Base-by-base conservation (phyloP, 2,113 vertebrate genomes). In the rat (Rattus norvegicus) region DNA sequence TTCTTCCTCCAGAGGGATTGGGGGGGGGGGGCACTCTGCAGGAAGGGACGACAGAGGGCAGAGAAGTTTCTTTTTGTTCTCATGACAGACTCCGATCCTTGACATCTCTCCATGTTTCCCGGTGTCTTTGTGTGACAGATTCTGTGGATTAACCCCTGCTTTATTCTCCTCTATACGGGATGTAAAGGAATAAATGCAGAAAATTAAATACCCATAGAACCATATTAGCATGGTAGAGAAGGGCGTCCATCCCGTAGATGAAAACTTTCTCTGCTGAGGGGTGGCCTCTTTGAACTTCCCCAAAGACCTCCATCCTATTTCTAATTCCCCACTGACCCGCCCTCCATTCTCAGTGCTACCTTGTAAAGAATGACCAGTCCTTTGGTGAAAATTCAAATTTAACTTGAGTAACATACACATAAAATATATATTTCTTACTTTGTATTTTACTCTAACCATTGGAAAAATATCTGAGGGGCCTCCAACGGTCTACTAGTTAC, bases 21-120 rank as follows among this genome's bases (percentile, higher is more conserved):
- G 0, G 43, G 11, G 1, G 0, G 43, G 11, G 33, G 14, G 47
- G 30, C n/a, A 69, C 24, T 69, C 65, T 16, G 13, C 9, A 1
- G 2, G 8, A 61, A 39, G n/a, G 73, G 52, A 47, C 19, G 19
- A 19, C 30, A 85, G n/a, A 16, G 16, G 43, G 39, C n/a, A 85
- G 39, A 30, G n/a, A 47, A 28, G 26, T 22, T 22, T 49, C 30
- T 33, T 22, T 85, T 43, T 56, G 30, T 65, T 92, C 67, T 70
- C 84, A 0, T 20, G n/a, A 39, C 2, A 65, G 49, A 20, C 28
- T 70, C 8, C 33, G 43, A 47, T 54, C n/a, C 12, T 81, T 22
- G n/a, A 10, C n/a, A 26, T 83, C 4, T 11, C 30, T 26, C 9
- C 43, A 81, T 20, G 20, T 90, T 87, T 39, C n/a, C 11, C 24